Evolutionary conservation across 2,888 invertebrate species (phyloP).

Genomic region (Thelaira solivaga): DNA sequence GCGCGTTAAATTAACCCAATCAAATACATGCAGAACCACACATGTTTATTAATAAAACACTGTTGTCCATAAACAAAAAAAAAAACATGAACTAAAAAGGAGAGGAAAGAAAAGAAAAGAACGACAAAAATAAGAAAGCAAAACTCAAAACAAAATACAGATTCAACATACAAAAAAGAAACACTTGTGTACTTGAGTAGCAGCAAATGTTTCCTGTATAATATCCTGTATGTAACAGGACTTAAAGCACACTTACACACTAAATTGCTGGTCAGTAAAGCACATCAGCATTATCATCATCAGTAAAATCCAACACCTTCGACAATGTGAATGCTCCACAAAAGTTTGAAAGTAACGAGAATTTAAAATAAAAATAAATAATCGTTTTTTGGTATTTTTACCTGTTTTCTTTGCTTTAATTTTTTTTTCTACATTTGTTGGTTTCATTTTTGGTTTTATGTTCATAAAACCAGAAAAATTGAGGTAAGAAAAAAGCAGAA

Average conservation of each 20-base stretch:
- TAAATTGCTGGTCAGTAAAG: conserved; percentile 53
- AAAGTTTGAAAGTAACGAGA: no score
- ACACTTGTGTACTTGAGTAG: conserved; percentile 58
- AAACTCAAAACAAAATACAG: no score
- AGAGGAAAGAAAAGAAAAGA: neutral
- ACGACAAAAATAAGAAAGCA: neutral
- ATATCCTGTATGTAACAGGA: conserved; percentile 48
- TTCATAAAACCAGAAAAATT: conserved; percentile 11
- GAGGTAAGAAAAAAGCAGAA: conserved; percentile 4
- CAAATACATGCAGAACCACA: neutral
- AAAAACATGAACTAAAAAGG: conserved; percentile 1
- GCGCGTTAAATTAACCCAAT: conserved; percentile 51
- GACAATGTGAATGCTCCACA: conserved; percentile 28
- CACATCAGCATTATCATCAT: conserved; percentile 28
- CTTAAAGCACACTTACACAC: conserved; percentile 48
- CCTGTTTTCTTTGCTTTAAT: neutral
- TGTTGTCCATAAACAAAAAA: conserved; percentile 16
- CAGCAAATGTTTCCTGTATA: conserved; percentile 58
- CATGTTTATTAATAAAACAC: neutral
- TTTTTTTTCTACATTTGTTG: conserved; percentile 9
- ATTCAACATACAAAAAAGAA: no score
- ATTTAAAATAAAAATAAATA: neutral
- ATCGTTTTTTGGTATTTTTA: conserved; percentile 12
- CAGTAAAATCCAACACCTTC: conserved; percentile 44
- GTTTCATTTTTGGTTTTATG: conserved; percentile 47